phyloP scores from a whole-genome alignment of 2,797 vertebrate species.

The Syngnathus acus region DNA sequence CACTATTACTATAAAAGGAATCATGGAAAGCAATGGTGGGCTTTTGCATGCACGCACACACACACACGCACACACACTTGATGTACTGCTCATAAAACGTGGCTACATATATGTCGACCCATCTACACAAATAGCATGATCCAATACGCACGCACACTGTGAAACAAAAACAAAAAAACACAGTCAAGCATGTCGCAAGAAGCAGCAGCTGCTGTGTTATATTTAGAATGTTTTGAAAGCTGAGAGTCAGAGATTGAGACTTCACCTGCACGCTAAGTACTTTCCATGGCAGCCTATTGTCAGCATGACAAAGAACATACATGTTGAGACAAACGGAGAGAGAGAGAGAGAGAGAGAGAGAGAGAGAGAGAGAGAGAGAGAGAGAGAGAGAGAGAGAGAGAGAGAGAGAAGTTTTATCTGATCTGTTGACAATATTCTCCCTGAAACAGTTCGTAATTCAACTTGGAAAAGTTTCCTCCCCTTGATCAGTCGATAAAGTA shows the following conservation, averaged over 20 bases:
- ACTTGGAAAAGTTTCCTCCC: neutral
- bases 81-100: conserved; percentile 6
- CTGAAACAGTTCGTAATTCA: neutral
- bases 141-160: neutral
- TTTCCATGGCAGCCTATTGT: conserved; percentile 42
- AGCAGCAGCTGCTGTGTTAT: conserved; percentile 66
- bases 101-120: neutral
- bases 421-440: neutral
- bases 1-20: conserved; percentile 10
- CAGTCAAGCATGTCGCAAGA: conserved; percentile 43
- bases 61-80: conserved; percentile 11
- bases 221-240: conserved; percentile 70
- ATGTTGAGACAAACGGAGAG: neutral
- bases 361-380: neutral
- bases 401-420: neutral
- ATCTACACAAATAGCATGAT: conserved; percentile 2
- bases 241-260: conserved; percentile 45
- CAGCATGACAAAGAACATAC: conserved; percentile 28
- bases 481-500: neutral
- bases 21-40: neutral
- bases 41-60: conserved; percentile 5
- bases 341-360: neutral
- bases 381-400: neutral
- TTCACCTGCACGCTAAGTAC: conserved; percentile 53
- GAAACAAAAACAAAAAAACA: conserved; percentile 12